Conservation (phyloP, 2,888 invertebrate genomes). For the Thymelicus lineola region DNA sequence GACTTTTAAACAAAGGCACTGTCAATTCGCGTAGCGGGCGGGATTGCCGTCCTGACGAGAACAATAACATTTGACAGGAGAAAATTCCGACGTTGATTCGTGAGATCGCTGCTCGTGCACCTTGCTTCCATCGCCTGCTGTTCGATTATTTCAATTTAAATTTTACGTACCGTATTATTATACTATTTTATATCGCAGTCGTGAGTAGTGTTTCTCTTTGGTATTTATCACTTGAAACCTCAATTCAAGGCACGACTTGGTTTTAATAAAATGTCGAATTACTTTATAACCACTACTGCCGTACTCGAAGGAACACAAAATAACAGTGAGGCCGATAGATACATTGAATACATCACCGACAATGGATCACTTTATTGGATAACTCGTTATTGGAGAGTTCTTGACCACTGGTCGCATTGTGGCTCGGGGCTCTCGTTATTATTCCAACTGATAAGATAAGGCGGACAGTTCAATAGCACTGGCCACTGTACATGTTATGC, state of each 20-base stretch:
- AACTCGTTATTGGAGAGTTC: slow-evolving; percentile 37
- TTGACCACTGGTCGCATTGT: slow-evolving; percentile 43
- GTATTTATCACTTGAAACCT: slow-evolving; percentile 27
- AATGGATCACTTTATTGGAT: slow-evolving; percentile 43
- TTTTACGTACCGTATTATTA: slow-evolving; percentile 35
- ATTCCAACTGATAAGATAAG: slow-evolving; percentile 74
- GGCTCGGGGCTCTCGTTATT: slow-evolving; percentile 58
- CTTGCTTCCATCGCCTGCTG: slow-evolving; percentile 34
- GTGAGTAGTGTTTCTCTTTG: slow-evolving; percentile 29
- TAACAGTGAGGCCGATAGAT: slow-evolving; percentile 11
- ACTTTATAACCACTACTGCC: slow-evolving; percentile 16
- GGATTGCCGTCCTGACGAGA: slow-evolving; percentile 53
- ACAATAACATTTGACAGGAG: slow-evolving; percentile 63
- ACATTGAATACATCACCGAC: slow-evolving; percentile 20
- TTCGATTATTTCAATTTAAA: slow-evolving; percentile 35
- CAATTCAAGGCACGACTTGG: slow-evolving; percentile 21
- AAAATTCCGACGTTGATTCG: slow-evolving; percentile 57
- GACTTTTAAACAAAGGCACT: slow-evolving; percentile 69
- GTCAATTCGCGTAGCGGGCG: slow-evolving; percentile 61
- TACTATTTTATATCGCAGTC: slow-evolving; percentile 35
- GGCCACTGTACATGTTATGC: slow-evolving; percentile 21
- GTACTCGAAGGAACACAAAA: slow-evolving; percentile 15
- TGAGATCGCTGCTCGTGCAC: slow-evolving; percentile 53
- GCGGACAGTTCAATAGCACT: slow-evolving; percentile 71
- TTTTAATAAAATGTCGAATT: slow-evolving; percentile 12